Evolutionary conservation across 2,113 vertebrate genomes (phyloP).

Genomic region (Mola mola): DNA sequence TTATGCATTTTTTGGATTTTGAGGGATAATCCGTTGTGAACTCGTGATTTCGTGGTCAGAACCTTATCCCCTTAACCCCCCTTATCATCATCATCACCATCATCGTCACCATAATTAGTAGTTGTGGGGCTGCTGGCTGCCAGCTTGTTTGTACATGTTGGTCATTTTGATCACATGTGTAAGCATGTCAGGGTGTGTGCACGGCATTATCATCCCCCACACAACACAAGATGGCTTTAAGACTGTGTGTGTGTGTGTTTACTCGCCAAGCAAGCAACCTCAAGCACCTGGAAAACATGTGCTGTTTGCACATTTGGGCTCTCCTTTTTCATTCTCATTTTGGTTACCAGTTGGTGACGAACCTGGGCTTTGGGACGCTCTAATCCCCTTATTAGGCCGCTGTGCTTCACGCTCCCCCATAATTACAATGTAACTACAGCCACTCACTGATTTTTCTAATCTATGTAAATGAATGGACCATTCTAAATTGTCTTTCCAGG

Average conservation of each 20-base stretch:
- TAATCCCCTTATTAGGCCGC: constrained; percentile 42
- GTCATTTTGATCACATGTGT: constrained; percentile 55
- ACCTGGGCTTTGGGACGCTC: constrained; percentile 22
- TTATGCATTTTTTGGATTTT: too few relatives aligned
- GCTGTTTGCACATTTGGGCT: constrained; percentile 13
- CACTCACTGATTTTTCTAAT: too few relatives aligned
- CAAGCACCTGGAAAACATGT: constrained; percentile 22
- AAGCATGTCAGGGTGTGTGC: constrained; percentile 48
- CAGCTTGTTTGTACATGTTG: constrained; percentile 44
- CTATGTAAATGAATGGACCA: background rate
- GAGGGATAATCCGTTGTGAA: too few relatives aligned
- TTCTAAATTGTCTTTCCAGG: background rate
- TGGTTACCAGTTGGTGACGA: constrained; percentile 7
- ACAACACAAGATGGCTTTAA: constrained; percentile 44
- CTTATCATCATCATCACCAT: background rate
- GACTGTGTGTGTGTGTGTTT: constrained; percentile 45
- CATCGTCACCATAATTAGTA: constrained; percentile 51
- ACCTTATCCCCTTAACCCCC: too few relatives aligned
- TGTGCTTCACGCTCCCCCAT: background rate
- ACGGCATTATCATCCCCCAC: constrained; percentile 61
- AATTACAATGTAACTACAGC: too few relatives aligned
- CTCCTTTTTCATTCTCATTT: constrained; percentile 34
- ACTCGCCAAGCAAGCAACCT: constrained; percentile 25
- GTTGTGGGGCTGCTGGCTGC: constrained; percentile 41
- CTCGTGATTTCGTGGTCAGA: background rate